A percentile compares a stretch with the other conserved stretches of the same genome.
Conservation (phyloP, 2,797 vertebrate genomes). For the Microtus agrestis region DNA sequence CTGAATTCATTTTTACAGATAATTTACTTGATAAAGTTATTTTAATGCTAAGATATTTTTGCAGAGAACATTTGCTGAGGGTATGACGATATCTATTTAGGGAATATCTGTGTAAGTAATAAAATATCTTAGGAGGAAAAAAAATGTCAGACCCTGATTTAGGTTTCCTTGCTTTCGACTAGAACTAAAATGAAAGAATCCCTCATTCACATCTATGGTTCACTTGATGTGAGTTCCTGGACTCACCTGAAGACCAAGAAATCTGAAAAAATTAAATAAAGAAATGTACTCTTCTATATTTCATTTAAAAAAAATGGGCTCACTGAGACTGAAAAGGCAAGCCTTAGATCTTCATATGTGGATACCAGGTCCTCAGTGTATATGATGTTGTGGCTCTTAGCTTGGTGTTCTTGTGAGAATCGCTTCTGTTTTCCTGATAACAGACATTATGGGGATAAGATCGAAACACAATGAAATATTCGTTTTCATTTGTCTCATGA, state of each 20-base stretch:
- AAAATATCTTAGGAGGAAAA: slow-evolving; percentile 28
- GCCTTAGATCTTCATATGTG: too few relatives aligned
- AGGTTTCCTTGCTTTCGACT: not conserved
- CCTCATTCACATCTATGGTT: not conserved
- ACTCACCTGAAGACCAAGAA: not conserved
- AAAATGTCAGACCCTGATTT: not conserved
- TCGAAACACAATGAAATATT: not conserved
- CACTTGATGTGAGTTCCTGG: not conserved
- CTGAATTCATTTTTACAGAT: slow-evolving; percentile 23
- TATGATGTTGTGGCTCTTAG: not conserved
- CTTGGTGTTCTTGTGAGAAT: not conserved
- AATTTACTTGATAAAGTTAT: not conserved
- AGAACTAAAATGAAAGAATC: not conserved
- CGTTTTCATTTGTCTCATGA: not conserved
- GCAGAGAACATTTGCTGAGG: not conserved
- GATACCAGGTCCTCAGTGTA: not conserved
- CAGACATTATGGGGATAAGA: too few relatives aligned
- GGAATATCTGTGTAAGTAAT: not conserved
- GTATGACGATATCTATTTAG: not conserved
- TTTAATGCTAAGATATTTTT: slow-evolving; percentile 51
- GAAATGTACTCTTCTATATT: not conserved
- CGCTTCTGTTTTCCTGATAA: not conserved
- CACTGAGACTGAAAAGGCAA: not conserved
- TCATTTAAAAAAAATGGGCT: not conserved
- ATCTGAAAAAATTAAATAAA: not conserved